Evolutionary conservation across 1,140 invertebrate genomes (phyloP).

Genomic region (Drosophila ogumai): DNA sequence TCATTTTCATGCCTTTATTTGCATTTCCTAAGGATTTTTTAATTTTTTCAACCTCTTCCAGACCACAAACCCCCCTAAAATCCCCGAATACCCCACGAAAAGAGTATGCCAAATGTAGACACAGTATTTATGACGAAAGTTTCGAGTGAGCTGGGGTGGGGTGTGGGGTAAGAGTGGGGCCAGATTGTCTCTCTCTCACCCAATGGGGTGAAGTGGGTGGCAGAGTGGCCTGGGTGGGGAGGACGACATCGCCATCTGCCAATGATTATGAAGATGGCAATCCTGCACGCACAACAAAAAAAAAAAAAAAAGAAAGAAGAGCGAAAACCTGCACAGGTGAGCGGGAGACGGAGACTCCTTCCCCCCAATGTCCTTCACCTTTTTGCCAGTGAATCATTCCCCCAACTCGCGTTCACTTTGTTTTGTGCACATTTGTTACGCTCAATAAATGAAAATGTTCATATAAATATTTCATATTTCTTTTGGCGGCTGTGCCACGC

Average conservation of each 20-base stretch:
- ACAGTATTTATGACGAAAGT: conserved; percentile 72
- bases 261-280: conserved; percentile 78
- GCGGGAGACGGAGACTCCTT: not conserved
- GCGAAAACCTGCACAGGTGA: conserved; percentile 40
- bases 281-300: conserved; percentile 66
- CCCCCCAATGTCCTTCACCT: conserved; percentile 53
- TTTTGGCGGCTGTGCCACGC: conserved; percentile 34
- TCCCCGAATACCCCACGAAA: not conserved
- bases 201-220: conserved; percentile 7
- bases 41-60: not conserved
- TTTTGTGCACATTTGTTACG: conserved; percentile 80
- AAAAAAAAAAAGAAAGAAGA: not conserved
- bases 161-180: conserved; percentile 2
- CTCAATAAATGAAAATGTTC: conserved; percentile 82
- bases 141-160: conserved; percentile 46
- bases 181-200: conserved; percentile 23
- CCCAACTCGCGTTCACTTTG: conserved; percentile 25
- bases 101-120: conserved; percentile 20
- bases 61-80: not conserved
- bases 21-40: no score
- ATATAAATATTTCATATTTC: conserved; percentile 84
- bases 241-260: conserved; percentile 45
- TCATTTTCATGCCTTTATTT: no score
- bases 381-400: conserved; percentile 30
- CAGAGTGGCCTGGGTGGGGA: not conserved